Evolutionary conservation across 2,113 vertebrate genomes (phyloP), one percentile per base, ranked within the genome.

Genomic region (Istiophorus platypterus): DNA sequence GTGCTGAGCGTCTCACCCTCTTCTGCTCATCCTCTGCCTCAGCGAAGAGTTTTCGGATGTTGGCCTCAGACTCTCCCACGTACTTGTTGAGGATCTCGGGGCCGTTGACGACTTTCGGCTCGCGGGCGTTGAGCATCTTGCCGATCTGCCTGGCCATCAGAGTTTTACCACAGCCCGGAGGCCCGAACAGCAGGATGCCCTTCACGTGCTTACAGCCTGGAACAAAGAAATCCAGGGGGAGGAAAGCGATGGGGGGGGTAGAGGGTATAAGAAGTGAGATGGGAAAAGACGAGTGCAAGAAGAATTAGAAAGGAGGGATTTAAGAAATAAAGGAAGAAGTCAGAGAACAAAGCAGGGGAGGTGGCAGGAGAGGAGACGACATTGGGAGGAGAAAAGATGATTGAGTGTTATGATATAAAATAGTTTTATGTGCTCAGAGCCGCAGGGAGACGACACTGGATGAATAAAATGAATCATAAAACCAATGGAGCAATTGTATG

Each of bases 51-150:
- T 99, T 99, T 29, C 98, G 94, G 88, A 99, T 99, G 94, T 99
- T 99, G 80, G 98, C 98, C 88, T 99, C 98, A 0, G 98, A 99
- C 85, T 99, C 98, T 0, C 98, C 98, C 54, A 99, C 98, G 0
- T 98, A 99, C 47, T 99, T 99, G 89, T 99, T 99, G 75, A 99
- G 97, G 90, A 99, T 99, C 84, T 99, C 98, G 0, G 98, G 98
- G 4, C 98, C 98, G 0, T 99, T 99, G 75, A 99, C 98, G 15
- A 99, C 93, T 93, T 99, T 99, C 0, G 98, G 98, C 73, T 99
- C 98, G 4, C 98, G 96, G 80, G 98, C 97, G 42, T 99, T 99
- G 70, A 99, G 95, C 98, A 99, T 99, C 92, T 99, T 99, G 1
- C 98, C 98, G 11, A 99, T 99, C 94, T 99, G 98, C 74, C 98